These are phyloP conservation scores for Alces alces DNA, from an alignment of 2,113 vertebrate species.

Conservation along the genomic window DNA sequence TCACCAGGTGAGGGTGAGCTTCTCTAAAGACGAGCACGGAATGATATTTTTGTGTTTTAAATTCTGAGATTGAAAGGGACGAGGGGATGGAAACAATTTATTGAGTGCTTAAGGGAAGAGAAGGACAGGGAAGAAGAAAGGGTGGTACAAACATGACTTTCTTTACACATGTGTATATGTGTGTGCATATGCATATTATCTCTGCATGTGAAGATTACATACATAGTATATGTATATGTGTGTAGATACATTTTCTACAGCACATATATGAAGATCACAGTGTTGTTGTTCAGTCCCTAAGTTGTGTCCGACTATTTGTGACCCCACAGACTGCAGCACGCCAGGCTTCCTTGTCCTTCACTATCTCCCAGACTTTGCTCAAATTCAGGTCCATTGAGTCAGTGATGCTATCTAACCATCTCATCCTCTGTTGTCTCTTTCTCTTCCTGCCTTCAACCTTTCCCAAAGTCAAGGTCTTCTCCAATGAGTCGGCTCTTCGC, in stretches of 20 bases:
- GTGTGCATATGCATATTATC: not conserved
- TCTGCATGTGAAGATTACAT: not conserved
- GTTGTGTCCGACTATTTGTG: not conserved
- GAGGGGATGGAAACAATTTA: not conserved
- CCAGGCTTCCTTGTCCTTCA: not conserved
- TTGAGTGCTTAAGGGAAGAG: not conserved
- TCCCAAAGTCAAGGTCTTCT: not conserved
- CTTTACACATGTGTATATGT: not conserved
- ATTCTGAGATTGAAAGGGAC: not conserved
- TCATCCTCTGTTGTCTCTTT: not conserved
- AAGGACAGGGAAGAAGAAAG: not conserved
- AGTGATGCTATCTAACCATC: not conserved
- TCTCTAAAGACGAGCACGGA: not conserved
- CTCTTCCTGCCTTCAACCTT: not conserved
- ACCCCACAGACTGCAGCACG: not conserved
- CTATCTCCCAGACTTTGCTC: not conserved
- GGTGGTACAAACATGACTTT: not conserved
- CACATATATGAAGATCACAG: not conserved
- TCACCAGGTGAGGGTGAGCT: not conserved
- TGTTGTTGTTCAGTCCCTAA: not conserved
- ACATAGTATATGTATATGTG: not conserved
- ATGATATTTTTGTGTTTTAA: not conserved
- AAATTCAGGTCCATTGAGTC: not conserved
- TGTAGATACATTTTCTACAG: not conserved
- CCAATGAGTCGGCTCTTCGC: not conserved